Evolutionary conservation across 2,888 invertebrate genomes (phyloP), one percentile per base, ranked within the genome.

Genomic region (Cremastobaeus sp.): DNA sequence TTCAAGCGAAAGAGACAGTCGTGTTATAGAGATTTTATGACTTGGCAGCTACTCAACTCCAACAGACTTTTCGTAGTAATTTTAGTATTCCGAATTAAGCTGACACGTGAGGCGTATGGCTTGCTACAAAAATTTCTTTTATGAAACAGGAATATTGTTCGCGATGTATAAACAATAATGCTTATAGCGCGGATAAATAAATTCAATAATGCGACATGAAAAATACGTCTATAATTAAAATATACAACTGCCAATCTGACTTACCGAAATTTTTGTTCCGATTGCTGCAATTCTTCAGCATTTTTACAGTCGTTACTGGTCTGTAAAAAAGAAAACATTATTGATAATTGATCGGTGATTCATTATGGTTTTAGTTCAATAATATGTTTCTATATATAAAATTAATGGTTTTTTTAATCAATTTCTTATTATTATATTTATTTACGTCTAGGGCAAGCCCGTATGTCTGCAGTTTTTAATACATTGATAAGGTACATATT

Each of bases 181-280:
- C 37, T 17, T 12, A 21, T 11, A 9, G 25, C 28, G 14, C 34
- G 8, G 18, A 55, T 54, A 30, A 54, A 1, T 28, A 28, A 12
- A 35, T 28, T 25, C 25, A 59, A 37, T 21, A 14, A 25, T 25
- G 17, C 4, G 18, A 11, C 6, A 11, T 5, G 17, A 1, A 39
- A 20, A 35, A 59, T 3, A 3, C 8, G 4, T 3, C 25, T 25
- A 5, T 25, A 45, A 6, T 21, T 21, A 34, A 34, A 30, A 20
- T 1, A n/a, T 12, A 28, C 28, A 12, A 15, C 3, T 9, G 34
- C 1, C 48, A 50, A 55, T 20, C 34, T 62, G 45, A n/a, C 79
- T 80, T 54, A 83, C 83, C 83, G 79, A 37, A 80, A 76, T 68
- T 83, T 83, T 57, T 81, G 81, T 47, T 83, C 82, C 30, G 77